Evolutionary conservation across 2,888 invertebrate genomes (phyloP), one percentile per base, ranked within the genome.

Genomic region (Acronicta psi): DNA sequence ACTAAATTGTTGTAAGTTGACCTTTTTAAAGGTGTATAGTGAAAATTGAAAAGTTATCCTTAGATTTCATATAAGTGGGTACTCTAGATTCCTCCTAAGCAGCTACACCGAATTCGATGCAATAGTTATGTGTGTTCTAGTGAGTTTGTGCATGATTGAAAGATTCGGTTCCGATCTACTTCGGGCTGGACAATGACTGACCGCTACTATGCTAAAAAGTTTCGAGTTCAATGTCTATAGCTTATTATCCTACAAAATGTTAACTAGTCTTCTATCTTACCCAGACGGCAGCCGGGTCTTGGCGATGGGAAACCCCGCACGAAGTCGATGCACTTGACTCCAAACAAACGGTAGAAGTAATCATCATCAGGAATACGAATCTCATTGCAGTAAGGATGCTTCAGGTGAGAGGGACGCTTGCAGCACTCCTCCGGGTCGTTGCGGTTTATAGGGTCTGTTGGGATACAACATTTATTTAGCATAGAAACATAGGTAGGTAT

Each of bases 381-480:
- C 92, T 98, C 98, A 89, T 98, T 96, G 85, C 98, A 98, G 87
- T 98, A 98, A 0, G 98, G 98, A 91, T 98, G 98, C 85, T 97
- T 98, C 51, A 97, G 94, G 79, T 98, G 97, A 13, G 95, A 95
- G 0, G 97, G 97, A 18, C 97, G 95, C 82, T 96, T 95, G 90
- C 98, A 98, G 87, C 98, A 98, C 87, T 98, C 98, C 87, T 98
- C 98, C 2, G 98, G 98, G 87, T 98, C 98, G 89, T 98, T 98
- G 73, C 97, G 96, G 90, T 97, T 97, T 74, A 96, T 90, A 3
- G 98, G 96, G 92, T 98, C 98, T 98, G 85, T 97, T 84, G 23
- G 75, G 14, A 36, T 40, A 8, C n/a, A 52, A 11, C 2, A 29
- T 2, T 29, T 2, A 3, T 2, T 29, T 2, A 29, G 29, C 2